Conservation (phyloP, 1,140 invertebrate species). For the Panulirus ornatus region DNA sequence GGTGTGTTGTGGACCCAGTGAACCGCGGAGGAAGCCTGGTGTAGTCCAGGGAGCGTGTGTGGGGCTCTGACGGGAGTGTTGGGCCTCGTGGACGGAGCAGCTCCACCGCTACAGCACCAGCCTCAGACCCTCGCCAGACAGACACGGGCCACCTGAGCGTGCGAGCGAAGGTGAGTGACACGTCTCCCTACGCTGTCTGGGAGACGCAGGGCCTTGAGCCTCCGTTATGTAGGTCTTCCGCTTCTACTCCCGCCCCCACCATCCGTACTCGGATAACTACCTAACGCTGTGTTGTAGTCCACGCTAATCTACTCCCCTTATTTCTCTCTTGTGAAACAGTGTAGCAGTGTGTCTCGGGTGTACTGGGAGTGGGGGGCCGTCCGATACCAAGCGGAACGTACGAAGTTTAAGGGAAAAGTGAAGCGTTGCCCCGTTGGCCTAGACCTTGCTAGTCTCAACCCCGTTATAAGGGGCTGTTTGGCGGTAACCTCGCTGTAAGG, state of each 20-base stretch:
- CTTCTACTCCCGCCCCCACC: constrained; percentile 37
- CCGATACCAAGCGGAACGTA: constrained; percentile 54
- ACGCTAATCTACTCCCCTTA: not conserved
- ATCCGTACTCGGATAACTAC: constrained; percentile 30
- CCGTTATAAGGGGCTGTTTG: constrained; percentile 57
- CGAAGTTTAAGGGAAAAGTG: constrained; percentile 49
- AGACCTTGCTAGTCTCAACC: constrained; percentile 67
- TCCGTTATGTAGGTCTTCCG: constrained; percentile 70
- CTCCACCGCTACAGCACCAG: constrained; percentile 36
- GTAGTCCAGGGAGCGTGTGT: constrained; percentile 27
- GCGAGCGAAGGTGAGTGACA: constrained; percentile 73
- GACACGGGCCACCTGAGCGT: constrained; percentile 66
- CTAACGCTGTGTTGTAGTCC: constrained; percentile 44
- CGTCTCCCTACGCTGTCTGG: constrained; percentile 66
- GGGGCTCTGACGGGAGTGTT: constrained; percentile 9
- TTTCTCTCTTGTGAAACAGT: constrained; percentile 23
- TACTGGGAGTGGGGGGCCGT: not conserved
- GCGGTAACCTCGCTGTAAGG: constrained; percentile 60
- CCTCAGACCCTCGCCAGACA: constrained; percentile 70
- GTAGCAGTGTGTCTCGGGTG: not conserved
- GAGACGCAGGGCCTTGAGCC: constrained; percentile 67
- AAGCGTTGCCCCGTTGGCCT: constrained; percentile 66
- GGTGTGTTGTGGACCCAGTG: constrained; percentile 16
- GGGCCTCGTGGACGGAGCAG: constrained; percentile 45
- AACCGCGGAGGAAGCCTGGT: not conserved